Base-by-base conservation (phyloP, 1,140 invertebrate species). In the Lepidurus packardi region DNA sequence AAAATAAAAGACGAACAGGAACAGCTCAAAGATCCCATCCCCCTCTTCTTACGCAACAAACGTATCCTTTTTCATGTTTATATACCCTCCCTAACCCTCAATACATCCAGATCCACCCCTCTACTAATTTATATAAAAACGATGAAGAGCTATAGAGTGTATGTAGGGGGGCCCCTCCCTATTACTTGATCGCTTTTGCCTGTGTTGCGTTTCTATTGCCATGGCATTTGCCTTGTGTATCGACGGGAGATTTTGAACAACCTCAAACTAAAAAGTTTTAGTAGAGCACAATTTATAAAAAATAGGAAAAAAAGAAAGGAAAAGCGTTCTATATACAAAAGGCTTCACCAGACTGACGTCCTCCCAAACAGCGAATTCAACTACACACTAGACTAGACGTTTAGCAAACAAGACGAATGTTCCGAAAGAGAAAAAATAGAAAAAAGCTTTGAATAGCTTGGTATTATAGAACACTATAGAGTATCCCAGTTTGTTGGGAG, bases 191-290 rank as follows among this genome's bases (percentile, higher is more conserved):
- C 21, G 16, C 53, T 21, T 21, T 65, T 65, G 53, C 53, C 53
- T 65, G 53, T 65, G 53, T n/a, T n/a, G 53, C 53, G 53, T 65
- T 65, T 65, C 53, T 65, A 65, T 65, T 65, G 53, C 53, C 53
- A 65, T 65, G 53, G 53, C 53, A 65, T 65, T 65, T 65, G 53
- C 53, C 53, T 16, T 65, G 53, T 65, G 47, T 65, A 11, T 65
- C 53, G 53, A 65, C 21, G 53, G 53, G 53, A 13, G 53, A 65
- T 21, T 65, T 65, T 65, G 53, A 65, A 65, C n/a, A 65, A 65
- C 53, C 21, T 34, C 34, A 4, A 34, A 34, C 34, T 34, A 4
- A 34, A 34, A 34, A 34, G 34, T 34, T 34, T 34, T 34, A 34
- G 34, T 34, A 34, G 34, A 0, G 34, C 34, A 34, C 34, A 34